These are phyloP conservation scores for Coboldia fuscipes DNA, from an alignment of 1,140 invertebrate species.

Conservation along the genomic window DNA sequence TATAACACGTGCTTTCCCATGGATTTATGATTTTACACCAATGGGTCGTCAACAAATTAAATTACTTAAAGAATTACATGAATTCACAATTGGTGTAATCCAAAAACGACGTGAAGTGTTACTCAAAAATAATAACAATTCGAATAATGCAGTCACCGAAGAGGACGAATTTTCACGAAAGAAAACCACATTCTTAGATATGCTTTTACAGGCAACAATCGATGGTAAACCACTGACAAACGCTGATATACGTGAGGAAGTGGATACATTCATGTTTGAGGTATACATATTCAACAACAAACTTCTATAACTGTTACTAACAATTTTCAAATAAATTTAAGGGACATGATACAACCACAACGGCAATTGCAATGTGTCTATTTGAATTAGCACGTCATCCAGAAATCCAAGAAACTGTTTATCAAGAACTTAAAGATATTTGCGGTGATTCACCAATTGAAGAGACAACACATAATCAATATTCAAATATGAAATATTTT, in stretches of 20 bases:
- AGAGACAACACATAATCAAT: too few species aligned
- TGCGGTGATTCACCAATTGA: too few species aligned
- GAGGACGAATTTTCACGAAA: conserved; percentile 26
- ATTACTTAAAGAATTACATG: conserved; percentile 38
- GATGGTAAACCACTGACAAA: conserved; percentile 32
- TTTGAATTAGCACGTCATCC: conserved; percentile 28
- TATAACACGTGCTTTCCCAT: too few species aligned
- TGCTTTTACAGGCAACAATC: conserved; percentile 37
- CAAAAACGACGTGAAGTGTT: conserved; percentile 16
- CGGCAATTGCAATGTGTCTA: conserved; percentile 29
- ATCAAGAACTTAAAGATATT: too few species aligned
- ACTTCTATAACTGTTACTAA: not conserved
- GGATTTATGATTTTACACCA: too few species aligned
- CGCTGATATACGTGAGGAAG: conserved; percentile 45
- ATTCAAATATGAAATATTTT: too few species aligned
- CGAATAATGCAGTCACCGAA: not conserved
- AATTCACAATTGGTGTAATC: conserved; percentile 36
- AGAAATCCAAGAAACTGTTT: conserved; percentile 32
- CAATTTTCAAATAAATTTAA: not conserved
- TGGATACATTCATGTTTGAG: conserved; percentile 58
- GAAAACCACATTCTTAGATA: conserved; percentile 51
- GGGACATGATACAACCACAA: conserved; percentile 40
- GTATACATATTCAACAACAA: conserved; percentile 20
- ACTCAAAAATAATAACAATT: not conserved
- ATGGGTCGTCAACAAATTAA: not conserved